A percentile compares a stretch with the other conserved stretches of the same genome.
These are phyloP conservation scores for Aphaenogaster ashmeadi DNA, from an alignment of 1,140 invertebrate species.

Conservation along the genomic window DNA sequence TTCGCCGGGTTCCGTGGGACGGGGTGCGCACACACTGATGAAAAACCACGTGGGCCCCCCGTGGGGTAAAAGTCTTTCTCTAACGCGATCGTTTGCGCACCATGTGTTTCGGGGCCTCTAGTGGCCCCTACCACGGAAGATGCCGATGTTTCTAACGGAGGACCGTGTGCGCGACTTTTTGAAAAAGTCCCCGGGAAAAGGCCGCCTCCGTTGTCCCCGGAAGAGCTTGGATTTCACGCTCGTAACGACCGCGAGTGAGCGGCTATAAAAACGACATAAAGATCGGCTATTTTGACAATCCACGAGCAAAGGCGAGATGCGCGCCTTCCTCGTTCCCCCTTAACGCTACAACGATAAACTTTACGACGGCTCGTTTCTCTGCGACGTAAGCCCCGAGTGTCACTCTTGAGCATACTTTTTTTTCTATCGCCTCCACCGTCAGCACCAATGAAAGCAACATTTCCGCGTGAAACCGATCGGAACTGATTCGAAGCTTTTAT, in stretches of 20 bases:
- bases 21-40: constrained; percentile 58
- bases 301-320: constrained; percentile 63
- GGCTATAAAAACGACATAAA: constrained; percentile 85
- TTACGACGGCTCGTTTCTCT: constrained; percentile 83
- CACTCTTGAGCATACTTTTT: constrained; percentile 73
- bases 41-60: constrained; percentile 81
- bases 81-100: constrained; percentile 79
- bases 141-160: constrained; percentile 23
- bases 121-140: constrained; percentile 28
- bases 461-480: constrained; percentile 57
- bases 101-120: constrained; percentile 82
- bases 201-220: constrained; percentile 63
- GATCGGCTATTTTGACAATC: constrained; percentile 87
- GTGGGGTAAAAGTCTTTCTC: constrained; percentile 85
- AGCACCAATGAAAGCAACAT: constrained; percentile 54
- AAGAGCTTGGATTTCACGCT: constrained; percentile 82
- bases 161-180: constrained; percentile 52
- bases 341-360: constrained; percentile 80
- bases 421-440: constrained; percentile 60
- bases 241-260: constrained; percentile 81
- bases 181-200: constrained; percentile 66
- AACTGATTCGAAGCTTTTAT: constrained; percentile 65
- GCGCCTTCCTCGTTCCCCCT: constrained; percentile 24
- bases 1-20: constrained; percentile 44
- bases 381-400: constrained; percentile 78